Evolutionary conservation across 2,888 invertebrate genomes (phyloP), one percentile per base, ranked within the genome.

Genomic region (Leptinotarsa peninsularis): DNA sequence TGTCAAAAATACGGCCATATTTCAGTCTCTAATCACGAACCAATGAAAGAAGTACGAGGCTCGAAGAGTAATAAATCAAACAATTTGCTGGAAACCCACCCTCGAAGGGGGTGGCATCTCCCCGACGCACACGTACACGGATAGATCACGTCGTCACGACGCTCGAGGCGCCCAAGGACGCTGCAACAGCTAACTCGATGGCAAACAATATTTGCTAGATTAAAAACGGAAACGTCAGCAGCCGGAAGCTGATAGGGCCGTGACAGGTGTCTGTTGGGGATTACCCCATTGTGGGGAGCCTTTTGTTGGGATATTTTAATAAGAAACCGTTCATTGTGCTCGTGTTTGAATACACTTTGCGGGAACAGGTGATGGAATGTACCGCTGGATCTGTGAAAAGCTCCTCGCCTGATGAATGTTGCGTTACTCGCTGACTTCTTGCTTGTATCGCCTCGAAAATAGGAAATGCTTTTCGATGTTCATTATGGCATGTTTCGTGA

Each of bases 201-300:
- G 67, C 49, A 85, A 86, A 86, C 87, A 86, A 87, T 86, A 87
- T 86, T 85, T 83, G 83, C 81, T 84, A 86, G 86, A 87, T 86
- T 87, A 87, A 86, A 86, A 87, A 86, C 85, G 86, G 85, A 86
- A 85, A 85, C 84, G 84, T 84, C 84, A 82, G 83, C 79, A 82
- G 83, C 80, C 83, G 84, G 83, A 85, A 84, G 84, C 83, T 82
- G 84, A 84, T 83, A 83, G 83, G 79, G 80, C 82, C 84, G 81
- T 84, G 85, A 85, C 85, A 86, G 85, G 85, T 85, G 84, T 85
- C 84, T 79, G 83, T 79, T 71, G 80, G 80, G 81, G 79, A 81
- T 81, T 83, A 80, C 78, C 78, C 77, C 78, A 80, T 81, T 82
- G 80, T 81, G 74, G 72, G 73, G 70, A 72, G 79, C 73, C 81